Conservation (phyloP, 2,888 invertebrate species). For the Vannuccia rotundouncinata region DNA sequence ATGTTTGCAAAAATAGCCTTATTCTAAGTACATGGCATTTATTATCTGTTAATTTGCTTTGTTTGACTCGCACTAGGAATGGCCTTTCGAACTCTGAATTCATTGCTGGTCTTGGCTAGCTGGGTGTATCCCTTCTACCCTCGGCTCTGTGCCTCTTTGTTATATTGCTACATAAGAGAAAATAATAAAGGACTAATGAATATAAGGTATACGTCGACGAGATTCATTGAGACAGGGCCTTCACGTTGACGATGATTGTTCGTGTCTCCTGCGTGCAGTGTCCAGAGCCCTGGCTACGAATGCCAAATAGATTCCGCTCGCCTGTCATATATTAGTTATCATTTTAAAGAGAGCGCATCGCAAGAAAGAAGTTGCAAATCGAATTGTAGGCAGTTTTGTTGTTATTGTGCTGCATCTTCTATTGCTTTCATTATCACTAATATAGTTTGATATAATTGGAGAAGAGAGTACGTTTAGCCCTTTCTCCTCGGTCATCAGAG, state of each 20-base stretch:
- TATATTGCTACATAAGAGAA: not conserved
- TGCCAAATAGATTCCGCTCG: not conserved
- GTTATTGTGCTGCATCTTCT: too few species aligned
- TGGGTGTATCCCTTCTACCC: not conserved
- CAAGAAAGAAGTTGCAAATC: too few species aligned
- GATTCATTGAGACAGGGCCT: not conserved
- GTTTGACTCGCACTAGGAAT: not conserved
- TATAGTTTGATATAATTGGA: too few species aligned
- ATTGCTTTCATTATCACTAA: too few species aligned
- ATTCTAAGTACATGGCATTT: not conserved
- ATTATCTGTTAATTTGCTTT: not conserved
- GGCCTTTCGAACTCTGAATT: not conserved
- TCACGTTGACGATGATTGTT: not conserved
- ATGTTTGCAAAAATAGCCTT: not conserved
- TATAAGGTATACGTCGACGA: not conserved
- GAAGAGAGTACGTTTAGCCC: too few species aligned
- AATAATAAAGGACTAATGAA: not conserved
- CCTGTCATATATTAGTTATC: not conserved
- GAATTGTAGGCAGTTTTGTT: too few species aligned
- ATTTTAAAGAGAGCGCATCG: too few species aligned
- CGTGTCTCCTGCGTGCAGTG: not conserved
- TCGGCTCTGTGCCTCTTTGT: not conserved
- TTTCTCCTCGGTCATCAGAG: too few species aligned
- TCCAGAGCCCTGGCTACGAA: not conserved
- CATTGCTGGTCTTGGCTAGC: not conserved